Evolutionary conservation across 1,140 invertebrate genomes (phyloP).

Genomic region (Sitophilus oryzae): DNA sequence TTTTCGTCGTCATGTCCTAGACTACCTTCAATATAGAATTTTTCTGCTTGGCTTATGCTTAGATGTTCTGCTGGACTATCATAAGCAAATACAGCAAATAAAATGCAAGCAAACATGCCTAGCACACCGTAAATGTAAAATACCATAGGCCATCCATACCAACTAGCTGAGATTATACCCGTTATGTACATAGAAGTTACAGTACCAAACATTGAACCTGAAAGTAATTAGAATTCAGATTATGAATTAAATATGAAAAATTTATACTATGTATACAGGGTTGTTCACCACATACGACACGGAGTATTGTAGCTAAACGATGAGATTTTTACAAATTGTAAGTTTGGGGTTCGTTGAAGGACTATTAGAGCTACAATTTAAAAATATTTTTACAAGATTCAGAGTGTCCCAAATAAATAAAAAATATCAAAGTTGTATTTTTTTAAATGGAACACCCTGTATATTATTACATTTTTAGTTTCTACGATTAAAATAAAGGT

Average conservation of each 20-base stretch:
- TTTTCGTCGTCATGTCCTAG: slow-evolving; percentile 19
- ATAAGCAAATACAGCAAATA: slow-evolving; percentile 58
- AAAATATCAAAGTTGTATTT: too few relatives aligned
- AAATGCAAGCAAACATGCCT: slow-evolving; percentile 53
- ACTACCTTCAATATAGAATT: slow-evolving; percentile 53
- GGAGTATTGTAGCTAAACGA: too few relatives aligned
- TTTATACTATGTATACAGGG: too few relatives aligned
- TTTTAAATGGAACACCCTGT: too few relatives aligned
- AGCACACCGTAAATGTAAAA: slow-evolving; percentile 70
- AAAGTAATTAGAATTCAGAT: background rate
- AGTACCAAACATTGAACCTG: slow-evolving; percentile 48
- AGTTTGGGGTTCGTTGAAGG: too few relatives aligned
- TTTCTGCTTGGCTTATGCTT: slow-evolving; percentile 55
- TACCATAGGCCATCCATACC: slow-evolving; percentile 67
- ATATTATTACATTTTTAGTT: too few relatives aligned
- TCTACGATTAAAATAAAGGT: too few relatives aligned
- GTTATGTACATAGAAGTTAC: slow-evolving; percentile 65
- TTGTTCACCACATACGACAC: too few relatives aligned
- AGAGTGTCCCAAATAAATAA: too few relatives aligned
- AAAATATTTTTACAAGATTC: too few relatives aligned
- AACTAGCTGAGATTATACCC: slow-evolving; percentile 58
- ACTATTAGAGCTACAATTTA: too few relatives aligned
- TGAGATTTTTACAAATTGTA: too few relatives aligned
- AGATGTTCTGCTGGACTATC: slow-evolving; percentile 58
- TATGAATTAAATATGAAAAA: background rate